Evolutionary conservation across 2,113 vertebrate species (phyloP).

Genomic region (Aegotheles bennettii): DNA sequence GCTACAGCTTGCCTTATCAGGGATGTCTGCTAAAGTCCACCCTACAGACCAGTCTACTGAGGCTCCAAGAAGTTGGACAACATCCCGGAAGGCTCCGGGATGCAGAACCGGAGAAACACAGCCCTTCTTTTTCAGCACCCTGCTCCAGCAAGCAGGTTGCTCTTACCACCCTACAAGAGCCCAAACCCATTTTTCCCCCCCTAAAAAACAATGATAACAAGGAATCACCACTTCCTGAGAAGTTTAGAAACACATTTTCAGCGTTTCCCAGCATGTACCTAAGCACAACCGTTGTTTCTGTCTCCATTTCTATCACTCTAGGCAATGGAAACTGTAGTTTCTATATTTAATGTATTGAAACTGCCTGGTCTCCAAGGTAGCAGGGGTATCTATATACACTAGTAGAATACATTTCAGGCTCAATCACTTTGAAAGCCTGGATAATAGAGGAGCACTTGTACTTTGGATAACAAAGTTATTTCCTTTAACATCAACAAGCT

Average conservation of each 20-base stretch:
- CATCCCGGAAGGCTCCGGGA: neutral
- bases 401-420: constrained; percentile 55
- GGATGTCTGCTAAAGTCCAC: neutral
- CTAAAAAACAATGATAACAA: neutral
- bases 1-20: neutral
- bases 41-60: neutral
- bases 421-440: constrained; percentile 66
- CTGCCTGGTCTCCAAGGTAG: constrained; percentile 60
- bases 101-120: accelerated
- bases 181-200: neutral
- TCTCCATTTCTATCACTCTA: constrained; percentile 42
- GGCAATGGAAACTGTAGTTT: constrained; percentile 40
- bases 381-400: constrained; percentile 31
- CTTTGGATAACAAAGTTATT: constrained; percentile 63
- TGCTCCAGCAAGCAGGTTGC: neutral
- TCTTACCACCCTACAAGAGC: neutral
- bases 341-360: constrained; percentile 52
- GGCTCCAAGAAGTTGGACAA: neutral
- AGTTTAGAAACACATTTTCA: neutral
- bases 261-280: neutral
- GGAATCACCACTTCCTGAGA: neutral
- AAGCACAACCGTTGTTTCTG: neutral
- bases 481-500: constrained; percentile 64
- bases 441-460: constrained; percentile 64
- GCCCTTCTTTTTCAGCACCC: neutral